Conservation (phyloP, 2,113 vertebrate genomes). For the human (Homo sapiens) region GRCh38 chr5:125623501-125624000, state of each 20-base stretch:
- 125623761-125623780: not conserved
- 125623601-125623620: not conserved
- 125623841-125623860: not conserved
- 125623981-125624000: not conserved
- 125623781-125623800: not conserved
- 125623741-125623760: not conserved
- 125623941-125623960: not conserved
- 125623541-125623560: accelerated
- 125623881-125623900: not conserved
- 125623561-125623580: not conserved
- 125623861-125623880: not conserved
- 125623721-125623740: not conserved
- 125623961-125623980: not conserved
- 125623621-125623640: not conserved
- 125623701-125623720: not conserved
- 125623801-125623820: not conserved
- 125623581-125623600: not conserved
- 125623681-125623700: not conserved
- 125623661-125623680: not conserved
- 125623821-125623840: not conserved
- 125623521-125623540: not conserved
- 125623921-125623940: not conserved
- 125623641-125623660: not conserved
- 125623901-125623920: not conserved
- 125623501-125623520: not conserved